Evolutionary conservation across 2,113 vertebrate species (phyloP).

Genomic region (Burhinus bistriatus): DNA sequence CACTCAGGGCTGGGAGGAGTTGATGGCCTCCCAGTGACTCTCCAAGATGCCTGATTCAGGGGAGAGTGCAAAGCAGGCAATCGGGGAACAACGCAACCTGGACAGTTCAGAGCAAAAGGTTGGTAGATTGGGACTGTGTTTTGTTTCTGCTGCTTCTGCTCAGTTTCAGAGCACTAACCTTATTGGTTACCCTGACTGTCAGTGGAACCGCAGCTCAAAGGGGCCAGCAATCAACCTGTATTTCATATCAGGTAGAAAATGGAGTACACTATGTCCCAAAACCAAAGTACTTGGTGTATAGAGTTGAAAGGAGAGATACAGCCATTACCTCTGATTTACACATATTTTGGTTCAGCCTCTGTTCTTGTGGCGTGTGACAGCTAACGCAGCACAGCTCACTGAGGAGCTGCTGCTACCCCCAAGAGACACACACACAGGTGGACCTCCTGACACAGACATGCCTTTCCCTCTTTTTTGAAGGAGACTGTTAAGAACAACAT

Average conservation of each 20-base stretch:
- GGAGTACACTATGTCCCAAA: not conserved
- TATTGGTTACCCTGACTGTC: rapidly evolving
- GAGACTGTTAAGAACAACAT: not conserved
- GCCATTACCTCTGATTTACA: not conserved
- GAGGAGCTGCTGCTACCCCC: not conserved
- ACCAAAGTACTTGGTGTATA: not conserved
- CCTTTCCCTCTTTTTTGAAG: not conserved
- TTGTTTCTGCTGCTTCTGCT: not conserved
- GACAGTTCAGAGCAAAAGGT: not conserved
- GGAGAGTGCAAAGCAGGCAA: not conserved
- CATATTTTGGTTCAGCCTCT: not conserved
- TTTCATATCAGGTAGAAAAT: not conserved
- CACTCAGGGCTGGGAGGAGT: not conserved
- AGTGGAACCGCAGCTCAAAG: not conserved
- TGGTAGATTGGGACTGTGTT: not conserved
- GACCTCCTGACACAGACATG: not conserved
- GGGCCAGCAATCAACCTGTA: not conserved
- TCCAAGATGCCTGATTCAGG: not conserved
- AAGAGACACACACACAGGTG: not conserved
- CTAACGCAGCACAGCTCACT: not conserved
- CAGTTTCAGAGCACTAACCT: not conserved
- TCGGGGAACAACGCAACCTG: not conserved
- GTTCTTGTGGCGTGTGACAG: not conserved
- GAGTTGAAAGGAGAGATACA: not conserved
- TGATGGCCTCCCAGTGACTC: not conserved